Conservation (phyloP, 2,888 invertebrate species). For the Orthonevra nobilis region DNA sequence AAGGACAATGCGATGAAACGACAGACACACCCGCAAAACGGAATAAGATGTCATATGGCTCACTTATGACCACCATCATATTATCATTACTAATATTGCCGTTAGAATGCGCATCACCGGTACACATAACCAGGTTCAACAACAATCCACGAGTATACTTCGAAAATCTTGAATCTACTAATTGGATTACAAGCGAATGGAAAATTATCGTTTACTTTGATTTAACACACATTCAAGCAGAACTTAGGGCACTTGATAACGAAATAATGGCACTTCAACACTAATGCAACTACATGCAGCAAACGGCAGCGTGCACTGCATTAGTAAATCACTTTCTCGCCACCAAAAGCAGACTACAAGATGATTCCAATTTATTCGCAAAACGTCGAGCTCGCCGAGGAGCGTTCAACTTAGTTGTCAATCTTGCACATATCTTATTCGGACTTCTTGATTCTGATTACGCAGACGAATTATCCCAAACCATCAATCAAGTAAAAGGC, state of each 20-base stretch:
- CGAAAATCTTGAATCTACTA: background rate
- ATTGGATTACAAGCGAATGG: background rate
- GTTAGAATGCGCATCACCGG: background rate
- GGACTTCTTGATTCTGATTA: background rate
- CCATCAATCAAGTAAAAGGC: too few species aligned
- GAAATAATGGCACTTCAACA: background rate
- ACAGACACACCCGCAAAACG: background rate
- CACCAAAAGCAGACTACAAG: background rate
- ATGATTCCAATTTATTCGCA: constrained; percentile 3
- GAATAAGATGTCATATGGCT: background rate
- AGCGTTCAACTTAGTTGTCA: background rate
- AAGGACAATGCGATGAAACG: background rate
- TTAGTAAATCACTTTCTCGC: background rate
- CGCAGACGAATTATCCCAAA: background rate
- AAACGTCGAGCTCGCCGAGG: background rate
- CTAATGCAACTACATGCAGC: background rate
- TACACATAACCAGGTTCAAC: background rate
- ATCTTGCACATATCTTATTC: background rate
- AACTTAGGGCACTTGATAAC: background rate
- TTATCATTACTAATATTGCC: background rate
- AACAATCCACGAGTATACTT: constrained; percentile 5
- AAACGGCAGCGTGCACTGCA: background rate
- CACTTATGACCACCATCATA: background rate
- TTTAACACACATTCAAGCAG: background rate
- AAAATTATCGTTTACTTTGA: background rate